Evolutionary conservation across 1,140 invertebrate genomes (phyloP).

Genomic region (Drosophila erecta): DNA sequence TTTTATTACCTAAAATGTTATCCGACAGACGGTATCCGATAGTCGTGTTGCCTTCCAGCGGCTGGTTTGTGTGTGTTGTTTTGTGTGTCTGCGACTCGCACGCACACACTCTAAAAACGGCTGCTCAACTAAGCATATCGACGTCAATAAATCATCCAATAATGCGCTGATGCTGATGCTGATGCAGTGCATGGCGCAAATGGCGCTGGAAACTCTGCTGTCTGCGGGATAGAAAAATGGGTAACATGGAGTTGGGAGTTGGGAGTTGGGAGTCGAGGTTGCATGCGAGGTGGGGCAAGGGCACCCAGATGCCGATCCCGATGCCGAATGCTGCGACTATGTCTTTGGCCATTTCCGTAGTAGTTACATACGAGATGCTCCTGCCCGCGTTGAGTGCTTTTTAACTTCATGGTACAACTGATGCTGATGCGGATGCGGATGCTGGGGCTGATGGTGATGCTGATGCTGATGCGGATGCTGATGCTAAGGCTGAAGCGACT

Average conservation of each 20-base stretch:
- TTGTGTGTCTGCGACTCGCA: slow-evolving; percentile 36
- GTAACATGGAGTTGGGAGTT: background rate
- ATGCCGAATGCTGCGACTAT: slow-evolving; percentile 46
- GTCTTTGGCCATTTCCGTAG: slow-evolving; percentile 72
- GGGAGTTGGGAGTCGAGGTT: background rate
- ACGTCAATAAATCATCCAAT: slow-evolving; percentile 84
- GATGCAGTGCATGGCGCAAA: slow-evolving; percentile 57
- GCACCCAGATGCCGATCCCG: slow-evolving; percentile 7
- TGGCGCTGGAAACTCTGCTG: slow-evolving; percentile 42
- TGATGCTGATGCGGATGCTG: slow-evolving; percentile 8
- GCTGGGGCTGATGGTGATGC: slow-evolving; percentile 3
- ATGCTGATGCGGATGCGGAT: slow-evolving; percentile 25
- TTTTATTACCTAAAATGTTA: too few relatives aligned
- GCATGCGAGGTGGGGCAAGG: background rate
- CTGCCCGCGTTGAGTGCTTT: slow-evolving; percentile 63
- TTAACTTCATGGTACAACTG: slow-evolving; percentile 56
- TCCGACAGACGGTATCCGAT: too few relatives aligned
- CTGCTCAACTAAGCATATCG: slow-evolving; percentile 81
- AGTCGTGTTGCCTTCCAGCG: background rate
- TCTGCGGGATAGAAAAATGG: slow-evolving; percentile 10
- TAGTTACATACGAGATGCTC: slow-evolving; percentile 61
- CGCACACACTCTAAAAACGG: slow-evolving; percentile 67
- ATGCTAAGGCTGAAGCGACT: slow-evolving; percentile 15
- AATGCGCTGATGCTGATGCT: slow-evolving; percentile 75
- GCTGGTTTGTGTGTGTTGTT: slow-evolving; percentile 2